phyloP scores from a whole-genome alignment of 2,113 vertebrate genomes.

The Apaloderma vittatum region DNA sequence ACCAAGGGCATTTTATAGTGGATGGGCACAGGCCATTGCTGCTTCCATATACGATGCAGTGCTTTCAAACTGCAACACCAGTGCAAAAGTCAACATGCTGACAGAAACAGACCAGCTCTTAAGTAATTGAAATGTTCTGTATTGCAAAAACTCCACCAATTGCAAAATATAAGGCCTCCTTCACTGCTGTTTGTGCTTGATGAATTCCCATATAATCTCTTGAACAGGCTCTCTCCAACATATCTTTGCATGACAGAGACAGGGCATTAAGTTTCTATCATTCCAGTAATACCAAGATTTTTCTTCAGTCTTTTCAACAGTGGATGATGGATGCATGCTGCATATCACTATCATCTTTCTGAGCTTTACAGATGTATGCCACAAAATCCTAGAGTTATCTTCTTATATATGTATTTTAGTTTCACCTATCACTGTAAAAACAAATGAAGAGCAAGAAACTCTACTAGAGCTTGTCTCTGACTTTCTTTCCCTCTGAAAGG shows the following conservation, averaged over 20 bases:
- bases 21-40: not conserved
- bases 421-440: not conserved
- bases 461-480: not conserved
- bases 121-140: not conserved
- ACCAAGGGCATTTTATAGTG: not conserved
- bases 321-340: not conserved
- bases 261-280: not conserved
- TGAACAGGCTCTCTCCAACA: not conserved
- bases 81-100: not conserved
- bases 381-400: not conserved
- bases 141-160: slow-evolving; percentile 26
- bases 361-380: not conserved
- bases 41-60: not conserved
- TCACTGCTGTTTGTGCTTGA: not conserved
- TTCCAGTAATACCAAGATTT: not conserved
- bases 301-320: not conserved
- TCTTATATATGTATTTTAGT: not conserved
- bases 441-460: not conserved
- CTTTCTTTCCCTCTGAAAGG: not conserved
- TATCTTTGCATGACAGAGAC: not conserved
- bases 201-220: not conserved
- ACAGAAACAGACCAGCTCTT: not conserved
- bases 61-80: not conserved
- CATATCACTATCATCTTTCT: not conserved
- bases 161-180: not conserved